A percentile compares a stretch with the other conserved stretches of the same genome.
These are phyloP conservation scores for Cheilinus undulatus DNA, from an alignment of 2,113 vertebrate genomes.

Conservation along the genomic window DNA sequence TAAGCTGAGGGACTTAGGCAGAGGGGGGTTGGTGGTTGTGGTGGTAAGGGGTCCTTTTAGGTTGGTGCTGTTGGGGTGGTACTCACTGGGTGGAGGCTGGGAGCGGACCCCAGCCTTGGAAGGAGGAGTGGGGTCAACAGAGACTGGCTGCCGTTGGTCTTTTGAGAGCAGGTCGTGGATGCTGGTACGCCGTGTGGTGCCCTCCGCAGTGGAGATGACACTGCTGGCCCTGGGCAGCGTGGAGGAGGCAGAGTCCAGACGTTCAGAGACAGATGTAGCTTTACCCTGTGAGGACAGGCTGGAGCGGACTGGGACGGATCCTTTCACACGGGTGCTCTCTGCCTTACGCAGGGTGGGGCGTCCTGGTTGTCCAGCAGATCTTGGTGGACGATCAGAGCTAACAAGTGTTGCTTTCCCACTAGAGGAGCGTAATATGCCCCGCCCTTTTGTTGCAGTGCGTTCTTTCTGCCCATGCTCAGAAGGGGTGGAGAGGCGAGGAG, in stretches of 20 bases:
- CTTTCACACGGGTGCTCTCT: conserved; percentile 87
- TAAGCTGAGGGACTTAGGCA: conserved; percentile 83
- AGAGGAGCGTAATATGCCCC: conserved; percentile 89
- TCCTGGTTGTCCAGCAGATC: conserved; percentile 74
- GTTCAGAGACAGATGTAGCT: conserved; percentile 86
- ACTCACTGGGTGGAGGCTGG: conserved; percentile 93
- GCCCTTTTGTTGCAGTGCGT: conserved; percentile 73
- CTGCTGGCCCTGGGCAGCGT: conserved; percentile 96
- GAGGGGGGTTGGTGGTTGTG: conserved; percentile 9
- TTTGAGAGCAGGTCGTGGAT: conserved; percentile 97
- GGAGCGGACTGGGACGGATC: conserved; percentile 81
- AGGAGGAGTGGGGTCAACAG: conserved; percentile 86
- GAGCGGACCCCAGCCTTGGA: conserved; percentile 79
- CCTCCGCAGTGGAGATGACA: conserved; percentile 97
- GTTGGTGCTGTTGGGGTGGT: conserved; percentile 82
- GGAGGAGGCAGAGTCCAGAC: conserved; percentile 80
- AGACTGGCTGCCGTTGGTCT: conserved; percentile 90
- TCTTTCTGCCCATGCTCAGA: conserved; percentile 87
- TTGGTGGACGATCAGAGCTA: conserved; percentile 80
- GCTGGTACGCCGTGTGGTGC: conserved; percentile 94
- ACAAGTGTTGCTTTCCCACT: conserved; percentile 85
- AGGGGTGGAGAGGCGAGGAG: conserved; percentile 88
- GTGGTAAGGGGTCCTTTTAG: conserved; percentile 54
- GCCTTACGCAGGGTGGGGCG: conserved; percentile 86
- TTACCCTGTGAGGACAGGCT: conserved; percentile 84